Percentiles rank a stretch among this genome's conserved stretches.
Evolutionary conservation across 1,140 invertebrate genomes (phyloP).

Genomic region (Zaprionus ghesquierei): DNA sequence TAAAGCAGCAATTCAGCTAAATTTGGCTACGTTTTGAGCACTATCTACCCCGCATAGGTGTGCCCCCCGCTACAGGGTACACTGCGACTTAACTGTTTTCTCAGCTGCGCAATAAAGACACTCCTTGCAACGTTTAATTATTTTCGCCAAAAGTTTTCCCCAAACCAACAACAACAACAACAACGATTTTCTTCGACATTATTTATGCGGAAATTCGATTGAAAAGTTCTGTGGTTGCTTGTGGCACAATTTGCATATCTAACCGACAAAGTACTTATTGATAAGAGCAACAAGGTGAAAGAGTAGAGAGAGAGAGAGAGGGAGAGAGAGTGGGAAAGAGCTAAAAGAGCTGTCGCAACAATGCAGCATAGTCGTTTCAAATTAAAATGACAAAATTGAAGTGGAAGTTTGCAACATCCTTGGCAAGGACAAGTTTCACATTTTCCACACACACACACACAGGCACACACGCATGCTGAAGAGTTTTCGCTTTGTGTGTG

Average conservation of each 20-base stretch:
- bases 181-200: slow-evolving; percentile 16
- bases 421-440: slow-evolving; percentile 16
- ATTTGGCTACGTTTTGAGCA: neutral
- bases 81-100: neutral
- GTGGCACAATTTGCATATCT: slow-evolving; percentile 30
- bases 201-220: slow-evolving; percentile 35
- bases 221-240: slow-evolving; percentile 8
- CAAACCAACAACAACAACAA: neutral
- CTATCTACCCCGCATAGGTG: neutral
- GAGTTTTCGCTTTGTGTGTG: slow-evolving; percentile 1
- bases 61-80: neutral
- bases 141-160: slow-evolving; percentile 8
- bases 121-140: slow-evolving; percentile 37
- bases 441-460: neutral
- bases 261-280: neutral
- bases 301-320: neutral
- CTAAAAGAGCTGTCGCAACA: neutral
- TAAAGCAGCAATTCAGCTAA: neutral
- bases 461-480: neutral
- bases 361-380: slow-evolving; percentile 5
- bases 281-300: neutral
- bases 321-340: neutral
- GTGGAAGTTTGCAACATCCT: slow-evolving; percentile 12
- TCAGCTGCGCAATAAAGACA: neutral
- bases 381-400: slow-evolving; percentile 12